Conservation (phyloP, 2,113 vertebrate genomes). For the Odocoileus virginianus region DNA sequence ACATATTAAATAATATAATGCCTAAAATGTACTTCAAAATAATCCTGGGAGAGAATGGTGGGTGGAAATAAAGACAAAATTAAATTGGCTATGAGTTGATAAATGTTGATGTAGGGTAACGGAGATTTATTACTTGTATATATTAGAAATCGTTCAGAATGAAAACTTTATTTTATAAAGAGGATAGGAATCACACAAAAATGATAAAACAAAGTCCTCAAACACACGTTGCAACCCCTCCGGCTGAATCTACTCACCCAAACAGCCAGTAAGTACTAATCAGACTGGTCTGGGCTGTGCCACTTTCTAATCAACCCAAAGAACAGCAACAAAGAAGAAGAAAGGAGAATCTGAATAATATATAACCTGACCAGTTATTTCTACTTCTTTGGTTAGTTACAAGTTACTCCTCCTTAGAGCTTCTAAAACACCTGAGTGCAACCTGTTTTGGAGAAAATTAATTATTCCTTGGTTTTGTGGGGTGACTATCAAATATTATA, state of each 20-base stretch:
- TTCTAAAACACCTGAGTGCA: not conserved
- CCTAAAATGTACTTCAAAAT: not conserved
- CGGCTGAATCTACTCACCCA: not conserved
- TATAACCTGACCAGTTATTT: not conserved
- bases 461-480: constrained; percentile 27
- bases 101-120: not conserved
- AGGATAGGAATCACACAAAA: not conserved
- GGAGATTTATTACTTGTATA: not conserved
- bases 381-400: constrained; percentile 17
- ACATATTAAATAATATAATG: not conserved
- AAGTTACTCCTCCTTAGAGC: not conserved
- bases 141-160: not conserved
- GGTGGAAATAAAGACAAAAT: not conserved
- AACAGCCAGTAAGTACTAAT: not conserved
- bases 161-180: not conserved
- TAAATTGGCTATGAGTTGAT: not conserved
- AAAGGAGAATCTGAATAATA: not conserved
- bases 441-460: not conserved
- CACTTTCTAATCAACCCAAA: not conserved
- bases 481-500: not conserved
- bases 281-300: not conserved
- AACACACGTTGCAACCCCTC: not conserved
- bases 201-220: not conserved
- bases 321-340: not conserved
- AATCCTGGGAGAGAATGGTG: not conserved